These are phyloP conservation scores for Coracias cyanogaster DNA, from an alignment of 2,797 vertebrate genomes.

Conservation along the genomic window DNA sequence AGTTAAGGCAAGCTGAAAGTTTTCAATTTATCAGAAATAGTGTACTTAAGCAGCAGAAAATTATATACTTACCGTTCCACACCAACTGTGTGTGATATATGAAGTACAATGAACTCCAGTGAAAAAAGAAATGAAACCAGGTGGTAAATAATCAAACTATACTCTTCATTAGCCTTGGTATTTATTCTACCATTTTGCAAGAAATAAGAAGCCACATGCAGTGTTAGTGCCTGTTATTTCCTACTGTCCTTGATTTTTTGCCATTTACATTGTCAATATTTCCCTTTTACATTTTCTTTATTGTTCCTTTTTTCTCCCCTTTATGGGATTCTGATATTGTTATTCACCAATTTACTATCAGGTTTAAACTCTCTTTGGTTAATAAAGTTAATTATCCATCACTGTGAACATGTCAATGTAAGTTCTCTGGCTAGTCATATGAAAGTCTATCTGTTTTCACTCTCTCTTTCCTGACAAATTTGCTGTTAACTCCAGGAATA, in stretches of 20 bases:
- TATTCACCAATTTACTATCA: background rate
- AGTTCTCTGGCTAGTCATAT: background rate
- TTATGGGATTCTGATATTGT: background rate
- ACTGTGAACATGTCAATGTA: background rate
- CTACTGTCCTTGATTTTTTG: background rate
- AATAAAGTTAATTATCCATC: background rate
- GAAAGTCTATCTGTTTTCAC: background rate
- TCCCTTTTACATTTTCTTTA: background rate
- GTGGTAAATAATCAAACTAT: constrained; percentile 24
- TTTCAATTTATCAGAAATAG: constrained; percentile 32
- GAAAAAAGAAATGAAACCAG: background rate
- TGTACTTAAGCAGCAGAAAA: constrained; percentile 43
- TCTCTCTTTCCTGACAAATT: background rate
- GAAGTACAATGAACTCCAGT: background rate
- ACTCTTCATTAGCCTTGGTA: background rate
- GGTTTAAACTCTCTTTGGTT: background rate
- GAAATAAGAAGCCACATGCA: background rate
- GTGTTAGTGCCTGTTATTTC: background rate
- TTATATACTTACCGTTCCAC: background rate
- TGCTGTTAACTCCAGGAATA: background rate
- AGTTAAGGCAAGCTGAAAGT: constrained; percentile 45
- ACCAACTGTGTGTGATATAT: background rate
- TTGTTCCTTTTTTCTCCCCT: background rate
- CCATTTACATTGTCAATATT: background rate
- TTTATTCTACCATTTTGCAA: background rate